These are phyloP conservation scores for Myanophis thanlyinensis DNA, from an alignment of 2,113 vertebrate genomes.

Conservation along the genomic window DNA sequence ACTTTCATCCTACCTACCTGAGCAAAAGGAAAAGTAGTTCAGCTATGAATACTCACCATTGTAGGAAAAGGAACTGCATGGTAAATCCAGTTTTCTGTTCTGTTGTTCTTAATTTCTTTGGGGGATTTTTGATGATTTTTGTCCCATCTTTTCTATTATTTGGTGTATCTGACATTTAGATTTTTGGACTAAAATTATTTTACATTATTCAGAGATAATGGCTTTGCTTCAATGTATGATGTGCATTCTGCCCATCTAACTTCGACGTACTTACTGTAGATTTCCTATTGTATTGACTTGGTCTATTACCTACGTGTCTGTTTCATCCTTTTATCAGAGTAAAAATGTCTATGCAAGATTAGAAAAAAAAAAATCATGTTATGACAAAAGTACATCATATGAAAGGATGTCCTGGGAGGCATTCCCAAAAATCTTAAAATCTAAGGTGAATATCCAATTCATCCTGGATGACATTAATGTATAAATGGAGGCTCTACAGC, in stretches of 20 bases:
- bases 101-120: background rate
- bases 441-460: background rate
- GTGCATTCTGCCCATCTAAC: background rate
- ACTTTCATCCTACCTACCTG: background rate
- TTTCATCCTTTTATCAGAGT: background rate
- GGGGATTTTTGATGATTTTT: background rate
- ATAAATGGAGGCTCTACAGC: background rate
- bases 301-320: background rate
- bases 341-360: background rate
- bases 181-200: background rate
- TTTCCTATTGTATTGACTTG: conserved; percentile 4
- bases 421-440: background rate
- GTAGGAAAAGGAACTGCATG: background rate
- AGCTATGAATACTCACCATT: background rate
- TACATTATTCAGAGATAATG: background rate
- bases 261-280: background rate
- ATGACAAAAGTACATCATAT: background rate
- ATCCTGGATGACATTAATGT: background rate
- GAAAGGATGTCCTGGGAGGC: background rate
- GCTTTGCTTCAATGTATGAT: background rate
- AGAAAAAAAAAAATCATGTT: background rate
- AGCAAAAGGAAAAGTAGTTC: background rate
- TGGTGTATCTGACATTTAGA: background rate
- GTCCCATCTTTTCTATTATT: background rate
- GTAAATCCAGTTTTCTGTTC: background rate